A percentile compares a stretch with the other conserved stretches of the same genome.
Evolutionary conservation across 2,113 vertebrate species (phyloP).

Genomic region (Crotalus tigris): DNA sequence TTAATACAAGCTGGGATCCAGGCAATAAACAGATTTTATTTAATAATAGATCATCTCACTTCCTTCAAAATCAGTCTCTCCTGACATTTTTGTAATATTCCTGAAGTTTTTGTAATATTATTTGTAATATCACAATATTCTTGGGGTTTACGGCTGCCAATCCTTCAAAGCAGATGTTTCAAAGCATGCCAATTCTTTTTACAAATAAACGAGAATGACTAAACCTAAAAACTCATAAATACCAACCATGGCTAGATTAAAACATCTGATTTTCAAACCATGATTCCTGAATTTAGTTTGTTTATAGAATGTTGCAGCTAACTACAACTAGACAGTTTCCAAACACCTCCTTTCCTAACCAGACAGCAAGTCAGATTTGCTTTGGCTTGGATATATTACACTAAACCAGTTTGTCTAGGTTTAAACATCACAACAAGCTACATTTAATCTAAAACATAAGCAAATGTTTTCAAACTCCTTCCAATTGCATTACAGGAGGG

Average conservation of each 20-base stretch:
- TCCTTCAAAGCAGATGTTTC: background rate
- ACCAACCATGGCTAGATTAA: background rate
- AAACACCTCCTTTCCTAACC: background rate
- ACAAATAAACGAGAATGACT: background rate
- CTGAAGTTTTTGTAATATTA: background rate
- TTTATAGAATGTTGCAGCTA: background rate
- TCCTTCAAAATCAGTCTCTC: background rate
- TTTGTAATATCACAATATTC: background rate
- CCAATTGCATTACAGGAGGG: background rate
- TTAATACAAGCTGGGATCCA: background rate
- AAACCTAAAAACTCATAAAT: background rate
- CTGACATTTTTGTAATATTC: background rate
- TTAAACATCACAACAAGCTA: background rate
- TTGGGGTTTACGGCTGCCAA: background rate
- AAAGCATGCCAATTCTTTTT: background rate
- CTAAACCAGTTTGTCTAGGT: background rate
- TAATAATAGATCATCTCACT: background rate
- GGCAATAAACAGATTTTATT: background rate
- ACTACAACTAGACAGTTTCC: background rate
- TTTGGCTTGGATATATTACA: background rate
- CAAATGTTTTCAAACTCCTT: background rate
- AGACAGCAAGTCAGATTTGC: background rate
- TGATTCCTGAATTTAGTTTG: background rate
- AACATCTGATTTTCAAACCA: background rate
- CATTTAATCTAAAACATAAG: background rate